These are phyloP conservation scores for Allygus modestus DNA, from an alignment of 2,888 invertebrate genomes.

Conservation along the genomic window DNA sequence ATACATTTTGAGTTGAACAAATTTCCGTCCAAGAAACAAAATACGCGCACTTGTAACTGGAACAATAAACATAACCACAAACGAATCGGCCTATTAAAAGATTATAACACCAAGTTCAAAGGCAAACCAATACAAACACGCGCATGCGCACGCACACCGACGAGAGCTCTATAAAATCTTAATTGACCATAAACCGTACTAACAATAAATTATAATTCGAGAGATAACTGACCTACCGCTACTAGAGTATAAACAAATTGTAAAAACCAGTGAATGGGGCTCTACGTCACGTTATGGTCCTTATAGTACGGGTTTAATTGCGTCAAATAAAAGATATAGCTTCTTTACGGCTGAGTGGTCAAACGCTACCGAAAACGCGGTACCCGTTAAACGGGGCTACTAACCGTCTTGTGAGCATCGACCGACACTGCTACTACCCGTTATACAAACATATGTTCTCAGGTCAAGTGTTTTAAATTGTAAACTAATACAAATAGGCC, in stretches of 20 bases:
- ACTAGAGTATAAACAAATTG: constrained; percentile 49
- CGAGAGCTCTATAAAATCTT: constrained; percentile 28
- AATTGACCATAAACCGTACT: constrained; percentile 51
- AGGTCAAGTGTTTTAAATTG: background rate
- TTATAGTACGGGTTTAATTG: constrained; percentile 54
- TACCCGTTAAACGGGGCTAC: constrained; percentile 15
- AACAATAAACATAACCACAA: background rate
- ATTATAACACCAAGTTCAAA: constrained; percentile 27
- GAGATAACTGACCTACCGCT: constrained; percentile 49
- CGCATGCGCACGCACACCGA: constrained; percentile 4
- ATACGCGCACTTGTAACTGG: background rate
- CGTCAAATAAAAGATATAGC: constrained; percentile 57
- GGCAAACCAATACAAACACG: constrained; percentile 7
- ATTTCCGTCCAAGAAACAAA: background rate
- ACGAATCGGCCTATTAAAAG: constrained; percentile 23
- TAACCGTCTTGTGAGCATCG: constrained; percentile 15
- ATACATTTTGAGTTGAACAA: too few relatives aligned
- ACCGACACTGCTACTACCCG: background rate
- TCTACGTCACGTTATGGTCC: constrained; percentile 17
- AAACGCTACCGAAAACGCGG: constrained; percentile 55
- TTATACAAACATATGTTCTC: background rate
- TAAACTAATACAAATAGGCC: too few relatives aligned
- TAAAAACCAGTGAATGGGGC: constrained; percentile 53
- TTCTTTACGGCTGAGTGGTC: constrained; percentile 44
- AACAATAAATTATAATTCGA: constrained; percentile 57